These are phyloP conservation scores for Drosophila histrio DNA, from an alignment of 2,888 invertebrate species.

Conservation along the genomic window DNA sequence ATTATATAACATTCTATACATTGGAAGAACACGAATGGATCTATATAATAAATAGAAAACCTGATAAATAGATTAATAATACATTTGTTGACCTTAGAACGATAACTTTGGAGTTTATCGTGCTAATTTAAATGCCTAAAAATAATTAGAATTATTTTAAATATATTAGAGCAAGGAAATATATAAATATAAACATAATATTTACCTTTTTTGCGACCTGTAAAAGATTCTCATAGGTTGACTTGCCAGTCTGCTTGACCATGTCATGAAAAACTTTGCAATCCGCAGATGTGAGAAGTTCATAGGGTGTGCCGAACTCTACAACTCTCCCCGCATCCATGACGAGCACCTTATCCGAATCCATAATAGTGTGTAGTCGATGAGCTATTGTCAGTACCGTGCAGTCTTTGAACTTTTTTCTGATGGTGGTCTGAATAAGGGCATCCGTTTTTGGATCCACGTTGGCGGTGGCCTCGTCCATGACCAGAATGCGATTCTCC, in stretches of 20 bases:
- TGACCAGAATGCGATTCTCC: conserved; percentile 92
- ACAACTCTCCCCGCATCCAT: conserved; percentile 88
- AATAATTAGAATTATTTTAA: background rate
- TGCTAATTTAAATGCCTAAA: conserved; percentile 57
- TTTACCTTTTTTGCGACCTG: conserved; percentile 86
- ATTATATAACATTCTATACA: conserved; percentile 52
- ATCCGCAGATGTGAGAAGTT: conserved; percentile 85
- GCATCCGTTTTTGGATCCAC: conserved; percentile 95
- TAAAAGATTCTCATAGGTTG: conserved; percentile 87
- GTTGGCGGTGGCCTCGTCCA: conserved; percentile 97
- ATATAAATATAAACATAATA: no score
- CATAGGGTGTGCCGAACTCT: conserved; percentile 89
- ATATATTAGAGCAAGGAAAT: background rate
- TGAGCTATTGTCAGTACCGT: conserved; percentile 98
- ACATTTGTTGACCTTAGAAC: conserved; percentile 23
- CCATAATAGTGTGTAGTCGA: conserved; percentile 92
- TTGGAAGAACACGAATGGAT: background rate
- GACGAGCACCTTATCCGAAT: conserved; percentile 87
- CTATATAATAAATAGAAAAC: conserved; percentile 3
- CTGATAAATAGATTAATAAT: background rate
- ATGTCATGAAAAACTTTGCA: conserved; percentile 85
- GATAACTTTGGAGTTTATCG: conserved; percentile 38
- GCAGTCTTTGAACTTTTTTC: conserved; percentile 90
- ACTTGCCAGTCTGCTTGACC: conserved; percentile 87
- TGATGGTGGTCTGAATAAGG: conserved; percentile 92